Base-by-base conservation (phyloP, 2,113 vertebrate genomes). In the Narcine bancroftii region DNA sequence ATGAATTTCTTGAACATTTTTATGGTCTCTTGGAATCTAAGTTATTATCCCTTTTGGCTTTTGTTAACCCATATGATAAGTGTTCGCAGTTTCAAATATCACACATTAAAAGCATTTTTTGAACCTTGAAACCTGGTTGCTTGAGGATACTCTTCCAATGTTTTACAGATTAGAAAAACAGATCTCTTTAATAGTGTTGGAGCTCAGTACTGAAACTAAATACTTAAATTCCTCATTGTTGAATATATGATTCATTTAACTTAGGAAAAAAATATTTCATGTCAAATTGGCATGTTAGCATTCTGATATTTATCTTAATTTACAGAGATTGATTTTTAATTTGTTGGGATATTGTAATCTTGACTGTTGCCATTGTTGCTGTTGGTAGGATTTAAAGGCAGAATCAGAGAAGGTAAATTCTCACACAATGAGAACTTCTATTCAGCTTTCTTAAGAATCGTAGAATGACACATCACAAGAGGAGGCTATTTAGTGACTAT, bases 101-200 rank as follows among this genome's bases (percentile, higher is more conserved):
- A 91, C 60, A 91, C 60, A 26, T 66, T 65, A 42, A 42, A 69
- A 91, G 29, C 60, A 42, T 45, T 65, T 66, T 69, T 69, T 66
- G 39, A 69, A 69, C 13, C 11, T 91, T 91, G 87, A 69, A 91
- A 66, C 21, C 24, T 91, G 87, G 63, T 69, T 66, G 24, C 36
- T 29, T 33, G 39, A 69, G 17, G 63, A 91, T 91, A 63, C n/a
- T 39, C 60, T 36, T 24, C 56, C 85, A 81, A 63, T 39, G 42
- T 91, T 91, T 91, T 71, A 69, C 42, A 69, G 65, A 91, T 91
- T 91, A 69, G 26, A 91, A 91, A 47, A 91, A 91, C 89, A 91
- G 87, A 69, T 33, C 66, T 33, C 24, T 69, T 91, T 69, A 66
- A 69, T 33, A 71, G 11, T 13, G 10, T 91, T 66, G n/a, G 85